Evolutionary conservation across 2,797 vertebrate species (phyloP).

Genomic region (Spinus olivaceus): DNA sequence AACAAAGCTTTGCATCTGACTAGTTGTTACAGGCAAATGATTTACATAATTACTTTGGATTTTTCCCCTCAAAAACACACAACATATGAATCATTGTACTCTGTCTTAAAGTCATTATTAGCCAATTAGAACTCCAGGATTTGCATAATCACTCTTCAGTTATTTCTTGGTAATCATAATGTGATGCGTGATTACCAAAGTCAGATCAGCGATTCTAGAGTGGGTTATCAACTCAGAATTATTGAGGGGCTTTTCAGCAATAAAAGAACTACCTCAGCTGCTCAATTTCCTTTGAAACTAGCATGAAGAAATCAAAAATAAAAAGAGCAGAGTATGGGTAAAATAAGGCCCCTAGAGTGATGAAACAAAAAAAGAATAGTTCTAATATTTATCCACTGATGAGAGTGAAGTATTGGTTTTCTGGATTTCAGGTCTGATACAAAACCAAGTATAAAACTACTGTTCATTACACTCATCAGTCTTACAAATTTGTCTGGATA

Average conservation of each 20-base stretch:
- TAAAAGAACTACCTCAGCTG: neutral
- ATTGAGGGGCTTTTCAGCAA: neutral
- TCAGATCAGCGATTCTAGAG: neutral
- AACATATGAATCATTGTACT: conserved; percentile 48
- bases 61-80: conserved; percentile 34
- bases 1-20: conserved; percentile 43
- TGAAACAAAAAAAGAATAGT: neutral
- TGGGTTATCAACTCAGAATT: conserved; percentile 36
- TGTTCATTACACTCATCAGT: neutral
- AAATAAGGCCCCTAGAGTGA: neutral
- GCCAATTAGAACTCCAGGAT: conserved; percentile 56
- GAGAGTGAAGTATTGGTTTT: neutral
- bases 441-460: neutral
- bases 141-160: conserved; percentile 56
- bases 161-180: conserved; percentile 43
- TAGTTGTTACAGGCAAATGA: conserved; percentile 33
- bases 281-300: neutral
- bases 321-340: neutral
- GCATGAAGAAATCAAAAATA: neutral
- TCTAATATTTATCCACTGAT: neutral
- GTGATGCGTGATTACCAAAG: neutral
- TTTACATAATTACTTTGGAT: conserved; percentile 54
- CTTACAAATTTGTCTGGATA: neutral
- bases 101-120: conserved; percentile 58
- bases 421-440: neutral